Percentiles rank a stretch among this genome's conserved stretches.
Evolutionary conservation across 2,113 vertebrate genomes (phyloP).

Genomic region (Rhynchopsitta pachyrhyncha): DNA sequence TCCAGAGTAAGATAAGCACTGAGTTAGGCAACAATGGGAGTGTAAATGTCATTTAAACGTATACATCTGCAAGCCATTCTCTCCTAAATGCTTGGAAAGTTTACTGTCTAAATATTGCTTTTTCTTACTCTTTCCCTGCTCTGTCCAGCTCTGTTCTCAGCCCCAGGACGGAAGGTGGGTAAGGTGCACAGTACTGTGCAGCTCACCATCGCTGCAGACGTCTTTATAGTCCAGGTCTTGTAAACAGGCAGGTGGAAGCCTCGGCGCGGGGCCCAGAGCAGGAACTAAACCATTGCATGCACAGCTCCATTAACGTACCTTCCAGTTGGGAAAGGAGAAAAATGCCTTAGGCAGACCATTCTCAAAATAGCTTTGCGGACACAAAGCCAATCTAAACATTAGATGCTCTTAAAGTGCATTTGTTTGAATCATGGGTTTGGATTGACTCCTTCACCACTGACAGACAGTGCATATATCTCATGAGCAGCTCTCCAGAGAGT

Average conservation of each 20-base stretch:
- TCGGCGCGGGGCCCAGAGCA: conserved; percentile 39
- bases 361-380: conserved; percentile 55
- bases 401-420: conserved; percentile 49
- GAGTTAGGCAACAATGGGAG: conserved; percentile 71
- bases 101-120: conserved; percentile 70
- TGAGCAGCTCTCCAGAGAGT: conserved; percentile 4
- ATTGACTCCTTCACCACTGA: conserved; percentile 43
- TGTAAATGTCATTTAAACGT: conserved; percentile 68
- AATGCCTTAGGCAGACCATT: conserved; percentile 57
- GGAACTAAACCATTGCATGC: conserved; percentile 57
- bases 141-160: conserved; percentile 58
- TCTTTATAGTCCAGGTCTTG: background rate
- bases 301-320: conserved; percentile 51
- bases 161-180: conserved; percentile 53
- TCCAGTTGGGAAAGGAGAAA: conserved; percentile 70
- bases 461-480: conserved; percentile 44
- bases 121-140: conserved; percentile 52
- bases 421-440: conserved; percentile 34
- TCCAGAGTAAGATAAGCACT: conserved; percentile 57
- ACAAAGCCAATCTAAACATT: conserved; percentile 67
- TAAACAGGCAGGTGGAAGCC: conserved; percentile 70
- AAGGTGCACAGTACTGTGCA: background rate
- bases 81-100: conserved; percentile 66
- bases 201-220: background rate
- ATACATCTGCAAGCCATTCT: conserved; percentile 78